Base-by-base conservation (phyloP, 2,113 vertebrate species). In the Menidia beryllina region DNA sequence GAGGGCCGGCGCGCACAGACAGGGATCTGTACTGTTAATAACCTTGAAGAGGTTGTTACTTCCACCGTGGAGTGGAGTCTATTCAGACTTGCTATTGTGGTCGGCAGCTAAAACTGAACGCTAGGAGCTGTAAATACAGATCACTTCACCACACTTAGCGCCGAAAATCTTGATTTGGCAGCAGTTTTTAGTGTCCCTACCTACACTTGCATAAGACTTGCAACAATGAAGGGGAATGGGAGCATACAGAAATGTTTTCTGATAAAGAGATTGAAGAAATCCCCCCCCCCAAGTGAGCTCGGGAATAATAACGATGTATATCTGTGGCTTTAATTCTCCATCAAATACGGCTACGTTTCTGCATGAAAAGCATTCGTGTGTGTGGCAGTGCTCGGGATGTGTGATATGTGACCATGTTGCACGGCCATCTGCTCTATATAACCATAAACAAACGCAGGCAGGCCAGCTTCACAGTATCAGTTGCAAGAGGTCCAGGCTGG, bases 351-450 rank as follows among this genome's bases (percentile, higher is more conserved):
- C 72, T 79, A 63, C 41, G 65, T 75, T 69, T 72, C 62, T 75
- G 80, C 59, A 65, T 79, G n/a, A 58, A 66, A 59, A 73, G 73
- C 52, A 57, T 51, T 56, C 45, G 34, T 59, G 56, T 75, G 71
- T 72, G 57, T 66, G 80, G 70, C 60, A 59, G 72, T 79, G 75
- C 72, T 79, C 77, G 75, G 23, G 15, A 61, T 64, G 81, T 76
- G 81, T 73, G 86, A 91, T 86, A 89, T 86, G 81, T 54, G 90
- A 89, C 86, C 90, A 86, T 87, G 84, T 86, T 87, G 89, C 73
- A 81, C 23, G 72, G 73, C 91, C 92, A 93, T 93, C 92, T 94
- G 92, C 90, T 93, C 81, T 83, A 72, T 84, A 87, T 85, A 91
- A 88, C 78, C 83, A 82, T 88, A 90, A 88, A 86, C 89, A 93